Conservation (phyloP, 2,113 vertebrate species). For the Xiphophorus hellerii region DNA sequence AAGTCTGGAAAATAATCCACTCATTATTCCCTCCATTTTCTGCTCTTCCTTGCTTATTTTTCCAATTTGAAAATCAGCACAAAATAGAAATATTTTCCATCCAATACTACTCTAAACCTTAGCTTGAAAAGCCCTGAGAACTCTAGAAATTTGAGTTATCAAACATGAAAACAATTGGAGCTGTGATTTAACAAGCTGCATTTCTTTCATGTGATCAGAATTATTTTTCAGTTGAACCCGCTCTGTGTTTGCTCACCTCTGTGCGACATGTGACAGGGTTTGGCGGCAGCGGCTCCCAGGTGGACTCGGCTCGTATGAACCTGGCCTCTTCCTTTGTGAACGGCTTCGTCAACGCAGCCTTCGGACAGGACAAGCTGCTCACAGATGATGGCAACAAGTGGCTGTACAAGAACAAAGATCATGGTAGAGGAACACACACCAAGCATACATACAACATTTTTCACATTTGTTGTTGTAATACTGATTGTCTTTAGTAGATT, state of each 20-base stretch:
- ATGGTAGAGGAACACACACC: constrained; percentile 79
- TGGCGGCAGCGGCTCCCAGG: constrained; percentile 95
- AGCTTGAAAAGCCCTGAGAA: no score
- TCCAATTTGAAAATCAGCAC: no score
- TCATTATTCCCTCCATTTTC: no score
- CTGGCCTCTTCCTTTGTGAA: constrained; percentile 98
- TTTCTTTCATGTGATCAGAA: neutral
- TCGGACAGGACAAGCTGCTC: constrained; percentile 97
- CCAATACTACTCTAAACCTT: no score
- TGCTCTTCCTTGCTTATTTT: no score
- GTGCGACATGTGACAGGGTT: constrained; percentile 83
- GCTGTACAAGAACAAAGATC: constrained; percentile 99
- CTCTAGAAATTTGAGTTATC: no score
- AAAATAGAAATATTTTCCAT: no score
- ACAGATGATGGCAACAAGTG: constrained; percentile 99
- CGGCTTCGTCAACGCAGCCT: constrained; percentile 96
- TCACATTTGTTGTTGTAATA: neutral
- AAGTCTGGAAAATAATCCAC: no score
- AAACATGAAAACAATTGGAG: no score
- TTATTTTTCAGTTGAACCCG: no score
- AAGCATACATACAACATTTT: neutral
- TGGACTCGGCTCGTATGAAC: constrained; percentile 98
- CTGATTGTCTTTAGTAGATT: no score
- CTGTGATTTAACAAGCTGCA: neutral
- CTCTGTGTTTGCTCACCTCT: neutral